phyloP scores from a whole-genome alignment of 2,113 vertebrate genomes.

The Cairina moschata region DNA sequence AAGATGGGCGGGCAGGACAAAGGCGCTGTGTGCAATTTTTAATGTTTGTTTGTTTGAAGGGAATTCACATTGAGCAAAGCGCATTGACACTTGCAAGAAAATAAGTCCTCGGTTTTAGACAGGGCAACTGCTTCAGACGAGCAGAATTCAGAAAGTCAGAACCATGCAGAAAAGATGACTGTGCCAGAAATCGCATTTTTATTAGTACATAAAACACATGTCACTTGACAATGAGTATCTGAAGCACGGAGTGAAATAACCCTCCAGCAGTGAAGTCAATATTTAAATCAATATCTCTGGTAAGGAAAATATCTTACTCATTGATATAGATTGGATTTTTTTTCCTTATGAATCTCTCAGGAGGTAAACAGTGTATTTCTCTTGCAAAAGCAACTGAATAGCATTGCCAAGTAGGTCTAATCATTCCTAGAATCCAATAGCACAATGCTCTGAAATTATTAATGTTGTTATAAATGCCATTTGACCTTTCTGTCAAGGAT shows the following conservation, averaged over 20 bases:
- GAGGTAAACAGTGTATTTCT: constrained; percentile 57
- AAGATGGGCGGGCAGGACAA: constrained; percentile 40
- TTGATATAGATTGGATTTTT: constrained; percentile 62
- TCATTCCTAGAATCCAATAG: constrained; percentile 51
- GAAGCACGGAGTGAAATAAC: constrained; percentile 49
- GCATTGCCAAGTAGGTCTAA: constrained; percentile 35
- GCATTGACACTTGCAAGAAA: neutral
- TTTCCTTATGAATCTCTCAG: constrained; percentile 70
- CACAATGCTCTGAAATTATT: constrained; percentile 42
- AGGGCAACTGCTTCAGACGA: neutral
- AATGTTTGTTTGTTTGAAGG: neutral
- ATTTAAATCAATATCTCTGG: constrained; percentile 73
- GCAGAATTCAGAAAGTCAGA: neutral
- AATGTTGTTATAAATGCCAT: constrained; percentile 50
- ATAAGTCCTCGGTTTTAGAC: neutral
- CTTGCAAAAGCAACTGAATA: constrained; percentile 35
- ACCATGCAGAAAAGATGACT: neutral
- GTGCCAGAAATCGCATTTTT: constrained; percentile 55
- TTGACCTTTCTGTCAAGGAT: constrained; percentile 15
- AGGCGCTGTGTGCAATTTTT: neutral
- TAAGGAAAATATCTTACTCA: constrained; percentile 74
- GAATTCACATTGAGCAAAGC: neutral
- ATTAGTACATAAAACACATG: constrained; percentile 55
- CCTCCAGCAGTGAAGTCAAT: constrained; percentile 63
- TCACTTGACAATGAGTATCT: constrained; percentile 56